phyloP scores from a whole-genome alignment of 1,140 invertebrate species.

The Aricia agestis region DNA sequence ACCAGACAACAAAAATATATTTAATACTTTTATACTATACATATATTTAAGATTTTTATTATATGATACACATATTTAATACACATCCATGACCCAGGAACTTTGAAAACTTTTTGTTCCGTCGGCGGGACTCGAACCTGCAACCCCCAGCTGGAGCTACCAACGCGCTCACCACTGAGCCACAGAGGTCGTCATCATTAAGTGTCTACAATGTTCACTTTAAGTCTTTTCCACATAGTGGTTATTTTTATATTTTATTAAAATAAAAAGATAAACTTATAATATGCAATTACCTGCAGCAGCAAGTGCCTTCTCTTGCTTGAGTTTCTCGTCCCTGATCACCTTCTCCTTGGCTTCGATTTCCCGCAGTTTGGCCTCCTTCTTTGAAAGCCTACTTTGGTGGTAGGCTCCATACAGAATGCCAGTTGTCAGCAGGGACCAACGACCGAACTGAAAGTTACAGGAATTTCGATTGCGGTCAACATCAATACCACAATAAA shows the following conservation, averaged over 20 bases:
- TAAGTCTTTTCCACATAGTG: neutral
- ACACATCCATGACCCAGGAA: too few relatives aligned
- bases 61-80: too few relatives aligned
- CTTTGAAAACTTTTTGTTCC: too few relatives aligned
- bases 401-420: slow-evolving; percentile 83
- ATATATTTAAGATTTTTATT: too few relatives aligned
- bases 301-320: slow-evolving; percentile 79
- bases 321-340: slow-evolving; percentile 81
- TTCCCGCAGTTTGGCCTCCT: slow-evolving; percentile 80
- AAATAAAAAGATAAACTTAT: neutral
- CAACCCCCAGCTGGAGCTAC: too few relatives aligned
- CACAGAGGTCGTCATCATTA: too few relatives aligned
- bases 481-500: too few relatives aligned
- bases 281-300: slow-evolving; percentile 63
- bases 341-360: slow-evolving; percentile 81
- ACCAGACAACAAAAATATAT: too few relatives aligned
- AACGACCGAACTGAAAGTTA: slow-evolving; percentile 81
- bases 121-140: too few relatives aligned
- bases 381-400: slow-evolving; percentile 81
- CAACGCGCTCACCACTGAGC: too few relatives aligned
- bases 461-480: slow-evolving; percentile 16
- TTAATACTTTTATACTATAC: too few relatives aligned
- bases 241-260: slow-evolving; percentile 1
- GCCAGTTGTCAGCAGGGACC: slow-evolving; percentile 82
- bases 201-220: too few relatives aligned